Evolutionary conservation across 1,140 invertebrate genomes (phyloP).

Genomic region (Babylonia areolata): DNA sequence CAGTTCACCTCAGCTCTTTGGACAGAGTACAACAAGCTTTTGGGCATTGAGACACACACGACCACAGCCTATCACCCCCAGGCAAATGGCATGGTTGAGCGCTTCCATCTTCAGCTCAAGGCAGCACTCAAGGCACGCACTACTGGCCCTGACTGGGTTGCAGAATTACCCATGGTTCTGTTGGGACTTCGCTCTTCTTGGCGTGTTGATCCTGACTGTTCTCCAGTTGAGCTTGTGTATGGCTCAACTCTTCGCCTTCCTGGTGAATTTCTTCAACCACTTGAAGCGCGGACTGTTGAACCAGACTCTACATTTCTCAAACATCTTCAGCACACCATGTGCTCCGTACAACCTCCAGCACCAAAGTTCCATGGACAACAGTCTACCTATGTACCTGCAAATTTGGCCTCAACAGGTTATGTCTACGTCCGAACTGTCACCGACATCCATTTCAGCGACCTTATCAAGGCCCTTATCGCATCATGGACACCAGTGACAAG

Average conservation of each 20-base stretch:
- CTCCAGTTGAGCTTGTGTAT: slow-evolving; percentile 37
- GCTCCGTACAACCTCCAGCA: neutral
- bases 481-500: slow-evolving; percentile 24
- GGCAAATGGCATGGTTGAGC: slow-evolving; percentile 30
- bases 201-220: slow-evolving; percentile 14
- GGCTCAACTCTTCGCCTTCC: slow-evolving; percentile 37
- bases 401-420: slow-evolving; percentile 15
- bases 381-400: slow-evolving; percentile 23
- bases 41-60: slow-evolving; percentile 14
- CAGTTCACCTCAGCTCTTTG: slow-evolving; percentile 69
- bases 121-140: slow-evolving; percentile 30
- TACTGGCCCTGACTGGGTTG: slow-evolving; percentile 15
- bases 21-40: slow-evolving; percentile 22
- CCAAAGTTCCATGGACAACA: slow-evolving; percentile 9
- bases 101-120: slow-evolving; percentile 42
- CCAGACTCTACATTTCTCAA: neutral
- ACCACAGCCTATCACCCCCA: slow-evolving; percentile 40
- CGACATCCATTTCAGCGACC: slow-evolving; percentile 5
- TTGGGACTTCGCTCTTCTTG: slow-evolving; percentile 32
- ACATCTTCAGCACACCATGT: slow-evolving; percentile 22
- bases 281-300: neutral
- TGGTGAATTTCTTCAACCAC: slow-evolving; percentile 27
- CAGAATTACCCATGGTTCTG: slow-evolving; percentile 32
- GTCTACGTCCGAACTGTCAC: slow-evolving; percentile 33
- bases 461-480: slow-evolving; percentile 40